Base-by-base conservation (phyloP, 2,797 vertebrate species). In the Darevskia nairensis region DNA sequence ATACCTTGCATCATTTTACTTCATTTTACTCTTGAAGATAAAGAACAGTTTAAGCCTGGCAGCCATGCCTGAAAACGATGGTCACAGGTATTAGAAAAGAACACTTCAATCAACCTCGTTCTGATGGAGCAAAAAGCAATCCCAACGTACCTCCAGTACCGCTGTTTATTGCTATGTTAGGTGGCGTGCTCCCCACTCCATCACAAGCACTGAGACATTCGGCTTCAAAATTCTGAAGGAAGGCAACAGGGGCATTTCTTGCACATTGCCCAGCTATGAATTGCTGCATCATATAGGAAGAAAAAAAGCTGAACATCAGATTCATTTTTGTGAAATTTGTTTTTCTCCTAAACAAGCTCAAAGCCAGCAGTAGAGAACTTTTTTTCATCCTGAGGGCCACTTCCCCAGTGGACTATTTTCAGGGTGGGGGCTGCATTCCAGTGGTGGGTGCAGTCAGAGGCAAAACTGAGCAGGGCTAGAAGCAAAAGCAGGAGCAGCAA, bases 211-310 rank as follows among this genome's bases (percentile, higher is more conserved):
- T 96, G 15, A 94, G 82, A 92, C 99, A 99, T 2, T 81, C 89
- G 1, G 94, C 90, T 46, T 97, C 90, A 35, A 99, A 97, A 88
- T 98, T 94, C 90, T 95, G 96, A 90, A 99, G 97, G 96, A 97
- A 99, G 0, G 97, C 98, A 35, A 99, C 97, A 0, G 98, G 99
- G 44, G 98, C 97, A 0, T 90, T 95, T 71, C 92, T 95, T 35
- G 96, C 85, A 94, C 99, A 99, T 66, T 95, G 97, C 0, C 99
- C 98, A 3, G 93, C 90, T 91, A 98, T 6, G 86, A 97, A 97
- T 41, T 84, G 96, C 99, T 97, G 91, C 1, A 27, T 59, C 55
- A 0, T 4, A 44, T 11, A 92, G 50, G 4, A 23, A 91, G 25
- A 91, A 92, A 87, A 87, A 11, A 8, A 41, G 6, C 0, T 10